phyloP scores from a whole-genome alignment of 2,888 invertebrate species.

The Amphipyra tragopoginis region DNA sequence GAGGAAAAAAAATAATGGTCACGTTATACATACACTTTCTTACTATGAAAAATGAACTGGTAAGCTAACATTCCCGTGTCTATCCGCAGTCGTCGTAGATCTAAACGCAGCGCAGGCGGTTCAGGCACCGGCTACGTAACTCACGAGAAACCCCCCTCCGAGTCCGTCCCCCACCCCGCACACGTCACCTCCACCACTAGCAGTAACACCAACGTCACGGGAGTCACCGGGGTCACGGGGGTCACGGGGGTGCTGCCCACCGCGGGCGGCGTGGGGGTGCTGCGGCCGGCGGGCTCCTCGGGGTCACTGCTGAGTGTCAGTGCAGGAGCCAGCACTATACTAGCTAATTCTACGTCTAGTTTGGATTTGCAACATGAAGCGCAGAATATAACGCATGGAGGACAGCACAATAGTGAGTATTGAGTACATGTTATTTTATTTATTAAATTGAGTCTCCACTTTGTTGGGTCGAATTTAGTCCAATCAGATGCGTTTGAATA shows the following conservation, averaged over 20 bases:
- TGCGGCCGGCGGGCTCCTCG: conserved; percentile 18
- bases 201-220: conserved; percentile 13
- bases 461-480: too few species aligned
- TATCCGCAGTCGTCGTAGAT: conserved; percentile 63
- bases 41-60: too few species aligned
- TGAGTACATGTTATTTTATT: too few species aligned
- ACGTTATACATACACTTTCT: too few species aligned
- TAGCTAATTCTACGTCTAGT: conserved; percentile 88
- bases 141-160: conserved; percentile 63
- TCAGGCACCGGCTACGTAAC: conserved; percentile 63
- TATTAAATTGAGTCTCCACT: too few species aligned
- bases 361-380: conserved; percentile 71
- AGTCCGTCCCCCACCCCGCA: conserved; percentile 22
- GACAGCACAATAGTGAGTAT: conserved; percentile 25
- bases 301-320: conserved; percentile 89
- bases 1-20: too few species aligned
- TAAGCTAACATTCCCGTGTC: too few species aligned
- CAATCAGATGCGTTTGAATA: too few species aligned
- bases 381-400: conserved; percentile 38
- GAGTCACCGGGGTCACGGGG: not conserved
- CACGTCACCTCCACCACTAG: conserved; percentile 36
- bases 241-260: not conserved
- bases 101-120: conserved; percentile 66
- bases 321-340: conserved; percentile 90
- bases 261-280: conserved; percentile 18